Evolutionary conservation across 2,888 invertebrate species (phyloP).

Genomic region (Rhingia campestris): DNA sequence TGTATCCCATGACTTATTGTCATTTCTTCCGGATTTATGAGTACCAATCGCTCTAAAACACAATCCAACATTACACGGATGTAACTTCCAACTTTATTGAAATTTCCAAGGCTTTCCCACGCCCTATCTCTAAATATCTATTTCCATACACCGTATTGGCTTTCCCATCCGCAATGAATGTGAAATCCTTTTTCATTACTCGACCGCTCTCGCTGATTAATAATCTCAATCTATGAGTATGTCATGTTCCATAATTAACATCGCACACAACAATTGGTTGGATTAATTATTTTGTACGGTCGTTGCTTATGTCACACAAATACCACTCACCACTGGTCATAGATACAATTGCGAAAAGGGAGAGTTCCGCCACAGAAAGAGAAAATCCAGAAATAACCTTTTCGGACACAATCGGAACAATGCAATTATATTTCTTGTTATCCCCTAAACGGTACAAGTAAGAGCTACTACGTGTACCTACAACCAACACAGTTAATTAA

Average conservation of each 20-base stretch:
- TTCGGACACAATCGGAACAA: constrained; percentile 45
- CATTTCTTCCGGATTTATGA: too few relatives aligned
- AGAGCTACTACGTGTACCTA: not conserved
- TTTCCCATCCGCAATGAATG: constrained; percentile 22
- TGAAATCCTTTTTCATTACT: constrained; percentile 11
- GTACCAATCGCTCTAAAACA: not conserved
- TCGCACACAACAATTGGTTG: constrained; percentile 47
- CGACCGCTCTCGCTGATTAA: not conserved
- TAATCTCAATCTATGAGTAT: not conserved
- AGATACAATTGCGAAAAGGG: not conserved
- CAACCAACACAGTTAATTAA: constrained; percentile 79
- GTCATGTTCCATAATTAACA: constrained; percentile 60
- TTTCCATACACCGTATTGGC: not conserved
- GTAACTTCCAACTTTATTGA: not conserved
- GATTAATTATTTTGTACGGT: constrained; percentile 42
- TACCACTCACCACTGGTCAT: not conserved
- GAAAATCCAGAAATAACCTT: constrained; percentile 54
- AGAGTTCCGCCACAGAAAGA: constrained; percentile 5
- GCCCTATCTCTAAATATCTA: not conserved
- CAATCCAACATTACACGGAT: not conserved
- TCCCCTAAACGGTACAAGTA: constrained; percentile 49
- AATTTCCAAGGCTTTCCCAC: constrained; percentile 1
- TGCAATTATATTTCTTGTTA: constrained; percentile 62
- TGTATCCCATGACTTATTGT: too few relatives aligned
- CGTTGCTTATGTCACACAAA: constrained; percentile 3